Evolutionary conservation across 1,140 invertebrate species (phyloP), one percentile per base, ranked within the genome.

Genomic region (Drosophila seguyi): DNA sequence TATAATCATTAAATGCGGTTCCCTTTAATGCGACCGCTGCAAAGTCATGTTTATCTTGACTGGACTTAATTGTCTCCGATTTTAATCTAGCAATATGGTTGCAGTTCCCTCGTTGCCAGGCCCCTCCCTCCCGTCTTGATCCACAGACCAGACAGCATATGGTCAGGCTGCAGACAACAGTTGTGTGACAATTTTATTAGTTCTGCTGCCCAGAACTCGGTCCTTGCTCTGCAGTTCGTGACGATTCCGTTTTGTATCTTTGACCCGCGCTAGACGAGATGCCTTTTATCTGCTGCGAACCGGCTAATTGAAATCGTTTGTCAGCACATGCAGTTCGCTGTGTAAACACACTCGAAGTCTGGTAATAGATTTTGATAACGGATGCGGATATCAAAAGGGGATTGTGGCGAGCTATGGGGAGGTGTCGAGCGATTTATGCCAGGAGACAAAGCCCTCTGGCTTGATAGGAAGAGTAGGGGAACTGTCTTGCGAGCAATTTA

Each of bases 251-350:
- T 81, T 66, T 75, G 71, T 58, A 75, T 75, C 73, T 66, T 75
- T 86, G 82, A 86, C 74, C 81, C 74, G 81, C 77, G 66, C 72
- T 75, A 45, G 48, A 58, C 52, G 63, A 71, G 53, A 59, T 71
- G 76, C 75, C 75, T 88, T 88, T 77, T 80, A 61, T 75, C 77
- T 86, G 68, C 75, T 62, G 63, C 80, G 74, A 86, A 56, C 41
- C 67, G 50, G 82, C 84, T 88, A 88, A 88, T 88, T 88, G 84
- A 88, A 88, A 81, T 90, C 84, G 85, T 84, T 88, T 88, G 85
- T 88, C 84, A 88, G 85, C 76, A 72, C 73, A 66, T 29, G 27
- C 66, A 57, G 29, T 34, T 39, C 72, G 50, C 50, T 52, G 22
- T 80, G 80, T 88, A 88, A 88, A 88, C 85, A 88, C 85, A 88